Conservation (phyloP, 2,113 vertebrate species). For the Arvicanthis niloticus region DNA sequence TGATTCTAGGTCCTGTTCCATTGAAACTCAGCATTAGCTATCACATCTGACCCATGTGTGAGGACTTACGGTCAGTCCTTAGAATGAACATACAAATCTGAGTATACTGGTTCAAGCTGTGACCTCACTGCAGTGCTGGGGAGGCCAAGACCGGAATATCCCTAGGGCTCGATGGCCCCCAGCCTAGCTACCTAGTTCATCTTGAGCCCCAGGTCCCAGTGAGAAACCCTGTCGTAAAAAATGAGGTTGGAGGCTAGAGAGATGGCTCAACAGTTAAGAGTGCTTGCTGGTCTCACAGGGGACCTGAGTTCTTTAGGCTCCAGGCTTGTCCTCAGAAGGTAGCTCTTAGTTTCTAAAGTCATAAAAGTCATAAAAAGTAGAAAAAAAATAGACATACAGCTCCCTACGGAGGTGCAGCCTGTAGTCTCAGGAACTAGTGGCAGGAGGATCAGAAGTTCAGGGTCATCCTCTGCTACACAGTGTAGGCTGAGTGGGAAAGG, state of each 20-base stretch:
- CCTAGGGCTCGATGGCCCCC: background rate
- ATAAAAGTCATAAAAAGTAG: slow-evolving; percentile 26
- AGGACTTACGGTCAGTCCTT: background rate
- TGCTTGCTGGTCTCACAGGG: background rate
- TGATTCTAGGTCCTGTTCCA: background rate
- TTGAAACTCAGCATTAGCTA: background rate
- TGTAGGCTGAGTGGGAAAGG: no score
- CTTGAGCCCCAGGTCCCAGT: background rate
- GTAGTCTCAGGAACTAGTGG: background rate
- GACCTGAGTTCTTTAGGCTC: background rate
- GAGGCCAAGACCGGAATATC: background rate
- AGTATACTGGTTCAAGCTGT: background rate
- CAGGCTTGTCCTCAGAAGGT: background rate
- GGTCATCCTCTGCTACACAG: background rate
- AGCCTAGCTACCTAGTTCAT: background rate
- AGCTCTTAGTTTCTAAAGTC: slow-evolving; percentile 24
- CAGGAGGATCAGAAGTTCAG: background rate
- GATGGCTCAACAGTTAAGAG: background rate
- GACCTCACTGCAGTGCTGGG: background rate
- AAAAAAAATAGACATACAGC: background rate
- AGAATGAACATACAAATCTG: background rate
- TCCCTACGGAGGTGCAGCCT: background rate
- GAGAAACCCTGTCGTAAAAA: background rate
- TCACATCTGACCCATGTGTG: background rate
- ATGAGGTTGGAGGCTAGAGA: background rate